A percentile compares a stretch with the other conserved stretches of the same genome.
These are phyloP conservation scores for Hydrophis major DNA, from an alignment of 2,797 vertebrate genomes.

Conservation along the genomic window DNA sequence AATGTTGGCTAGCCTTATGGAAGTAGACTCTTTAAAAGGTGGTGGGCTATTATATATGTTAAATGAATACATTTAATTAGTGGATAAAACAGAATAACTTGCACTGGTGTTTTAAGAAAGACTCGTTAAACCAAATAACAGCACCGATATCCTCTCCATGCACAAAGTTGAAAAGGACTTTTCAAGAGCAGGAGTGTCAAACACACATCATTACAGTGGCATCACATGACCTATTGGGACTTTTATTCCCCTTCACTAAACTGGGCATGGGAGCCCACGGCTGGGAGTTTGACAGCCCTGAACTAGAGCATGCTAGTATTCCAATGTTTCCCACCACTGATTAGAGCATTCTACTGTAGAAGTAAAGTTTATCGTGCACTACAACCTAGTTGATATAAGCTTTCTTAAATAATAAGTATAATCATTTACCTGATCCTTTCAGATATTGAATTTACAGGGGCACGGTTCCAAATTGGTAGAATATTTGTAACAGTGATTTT, in stretches of 20 bases:
- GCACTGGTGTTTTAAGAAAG: background rate
- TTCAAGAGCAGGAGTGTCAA: too few relatives aligned
- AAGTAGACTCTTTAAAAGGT: background rate
- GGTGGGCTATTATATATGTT: background rate
- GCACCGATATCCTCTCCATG: background rate
- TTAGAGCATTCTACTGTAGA: background rate
- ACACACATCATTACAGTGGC: too few relatives aligned
- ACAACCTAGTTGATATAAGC: background rate
- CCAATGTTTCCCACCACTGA: too few relatives aligned
- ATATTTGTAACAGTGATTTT: background rate
- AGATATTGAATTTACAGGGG: background rate
- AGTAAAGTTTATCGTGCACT: background rate
- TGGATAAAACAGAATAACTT: background rate
- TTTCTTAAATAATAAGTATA: background rate
- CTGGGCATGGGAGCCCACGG: too few relatives aligned
- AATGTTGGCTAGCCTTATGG: background rate
- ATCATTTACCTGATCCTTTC: background rate
- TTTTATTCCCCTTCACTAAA: too few relatives aligned
- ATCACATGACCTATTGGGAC: too few relatives aligned
- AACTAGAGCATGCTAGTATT: background rate
- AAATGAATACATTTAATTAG: background rate
- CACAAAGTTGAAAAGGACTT: background rate
- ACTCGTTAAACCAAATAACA: background rate
- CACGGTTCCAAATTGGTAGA: background rate
- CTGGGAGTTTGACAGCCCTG: too few relatives aligned